Evolutionary conservation across 2,113 vertebrate genomes (phyloP).

Genomic region (Neoarius graeffei): DNA sequence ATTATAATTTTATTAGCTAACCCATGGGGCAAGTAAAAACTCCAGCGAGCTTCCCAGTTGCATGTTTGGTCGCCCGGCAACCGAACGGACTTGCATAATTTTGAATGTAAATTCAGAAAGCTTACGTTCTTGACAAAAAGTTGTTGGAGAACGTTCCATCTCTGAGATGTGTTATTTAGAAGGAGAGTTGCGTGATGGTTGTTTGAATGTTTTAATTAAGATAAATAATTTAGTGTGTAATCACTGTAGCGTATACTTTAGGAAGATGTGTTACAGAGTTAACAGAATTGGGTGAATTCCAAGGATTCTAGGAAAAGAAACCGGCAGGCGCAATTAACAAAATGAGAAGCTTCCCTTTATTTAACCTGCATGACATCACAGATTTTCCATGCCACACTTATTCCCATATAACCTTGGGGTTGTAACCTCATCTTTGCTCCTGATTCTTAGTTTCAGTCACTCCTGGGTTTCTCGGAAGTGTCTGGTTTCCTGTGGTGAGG

Average conservation of each 20-base stretch:
- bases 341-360: not conserved
- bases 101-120: not conserved
- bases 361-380: not conserved
- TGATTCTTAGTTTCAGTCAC: not conserved
- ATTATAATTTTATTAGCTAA: not conserved
- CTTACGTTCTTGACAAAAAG: not conserved
- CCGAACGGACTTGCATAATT: not conserved
- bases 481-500: not conserved
- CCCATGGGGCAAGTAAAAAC: not conserved
- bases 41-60: not conserved
- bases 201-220: not conserved
- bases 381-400: not conserved
- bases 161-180: not conserved
- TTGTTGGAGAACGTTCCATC: not conserved
- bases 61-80: not conserved
- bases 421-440: not conserved
- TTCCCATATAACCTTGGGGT: not conserved
- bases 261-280: not conserved
- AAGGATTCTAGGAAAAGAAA: not conserved
- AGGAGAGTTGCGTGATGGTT: not conserved
- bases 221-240: not conserved
- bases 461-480: slow-evolving; percentile 13
- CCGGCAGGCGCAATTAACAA: not conserved
- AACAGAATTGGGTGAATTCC: not conserved
- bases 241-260: not conserved